Evolutionary conservation across 2,797 vertebrate genomes (phyloP).

Genomic region (Prionace glauca): DNA sequence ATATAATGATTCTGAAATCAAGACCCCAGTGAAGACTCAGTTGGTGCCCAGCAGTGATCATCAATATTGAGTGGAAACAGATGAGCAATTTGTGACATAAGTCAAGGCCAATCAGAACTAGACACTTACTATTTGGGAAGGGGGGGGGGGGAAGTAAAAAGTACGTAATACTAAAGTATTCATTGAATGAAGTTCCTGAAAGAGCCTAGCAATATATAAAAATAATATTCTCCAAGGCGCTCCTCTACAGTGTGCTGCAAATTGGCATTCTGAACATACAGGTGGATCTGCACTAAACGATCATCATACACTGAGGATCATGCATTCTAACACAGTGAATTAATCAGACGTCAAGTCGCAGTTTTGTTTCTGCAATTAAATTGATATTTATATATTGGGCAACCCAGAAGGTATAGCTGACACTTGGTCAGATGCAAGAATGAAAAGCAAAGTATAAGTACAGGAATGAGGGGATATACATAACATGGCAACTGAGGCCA

Average conservation of each 20-base stretch:
- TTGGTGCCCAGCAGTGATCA: not conserved
- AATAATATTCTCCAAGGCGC: not conserved
- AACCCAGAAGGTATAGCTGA: not conserved
- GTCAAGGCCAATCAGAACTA: not conserved
- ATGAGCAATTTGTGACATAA: not conserved
- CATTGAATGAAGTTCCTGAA: not conserved
- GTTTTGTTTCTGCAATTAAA: not conserved
- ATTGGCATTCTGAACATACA: not conserved
- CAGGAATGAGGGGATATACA: not conserved
- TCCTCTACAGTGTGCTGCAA: not conserved
- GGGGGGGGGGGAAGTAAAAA: not conserved
- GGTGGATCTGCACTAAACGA: not conserved
- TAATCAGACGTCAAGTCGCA: not conserved
- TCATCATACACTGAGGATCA: not conserved
- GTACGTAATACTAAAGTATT: not conserved
- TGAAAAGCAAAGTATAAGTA: not conserved
- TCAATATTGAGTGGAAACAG: not conserved
- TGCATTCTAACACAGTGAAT: not conserved
- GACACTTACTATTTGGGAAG: not conserved
- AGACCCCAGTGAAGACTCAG: not conserved
- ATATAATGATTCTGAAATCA: not conserved
- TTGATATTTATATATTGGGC: not conserved
- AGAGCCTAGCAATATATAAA: not conserved
- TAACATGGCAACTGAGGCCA: not conserved
- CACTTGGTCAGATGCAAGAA: not conserved